Conservation (phyloP, 2,113 vertebrate genomes). For the Oenanthe oenanthe region DNA sequence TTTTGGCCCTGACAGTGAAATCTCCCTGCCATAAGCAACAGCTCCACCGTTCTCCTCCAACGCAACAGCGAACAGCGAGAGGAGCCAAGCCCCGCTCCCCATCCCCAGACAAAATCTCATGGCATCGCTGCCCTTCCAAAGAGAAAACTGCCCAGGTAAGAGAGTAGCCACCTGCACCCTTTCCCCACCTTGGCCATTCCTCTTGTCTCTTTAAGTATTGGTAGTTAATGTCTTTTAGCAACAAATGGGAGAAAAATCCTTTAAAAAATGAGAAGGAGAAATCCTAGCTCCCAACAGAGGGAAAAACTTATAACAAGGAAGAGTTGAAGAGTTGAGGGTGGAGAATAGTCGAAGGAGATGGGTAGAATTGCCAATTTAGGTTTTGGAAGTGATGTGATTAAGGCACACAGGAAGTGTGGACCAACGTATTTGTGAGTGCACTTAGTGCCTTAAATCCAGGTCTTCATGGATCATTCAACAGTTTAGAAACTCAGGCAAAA, state of each 20-base stretch:
- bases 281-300: too few species aligned
- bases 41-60: rapidly evolving
- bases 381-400: background rate
- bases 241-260: background rate
- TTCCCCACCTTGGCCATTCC: background rate
- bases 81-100: background rate
- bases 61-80: rapidly evolving
- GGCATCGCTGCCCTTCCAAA: background rate
- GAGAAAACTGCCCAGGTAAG: background rate
- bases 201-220: background rate
- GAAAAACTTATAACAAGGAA: background rate
- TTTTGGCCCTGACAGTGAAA: rapidly evolving
- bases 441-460: background rate
- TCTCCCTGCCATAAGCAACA: background rate
- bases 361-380: background rate
- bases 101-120: rapidly evolving
- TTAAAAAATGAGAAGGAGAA: too few species aligned
- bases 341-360: background rate
- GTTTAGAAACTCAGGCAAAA: background rate
- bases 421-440: background rate
- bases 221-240: background rate
- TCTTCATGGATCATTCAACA: background rate
- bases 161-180: background rate
- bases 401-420: background rate
- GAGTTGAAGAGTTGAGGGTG: background rate